These are phyloP conservation scores for Bubo bubo DNA, from an alignment of 2,113 vertebrate genomes.

Conservation along the genomic window DNA sequence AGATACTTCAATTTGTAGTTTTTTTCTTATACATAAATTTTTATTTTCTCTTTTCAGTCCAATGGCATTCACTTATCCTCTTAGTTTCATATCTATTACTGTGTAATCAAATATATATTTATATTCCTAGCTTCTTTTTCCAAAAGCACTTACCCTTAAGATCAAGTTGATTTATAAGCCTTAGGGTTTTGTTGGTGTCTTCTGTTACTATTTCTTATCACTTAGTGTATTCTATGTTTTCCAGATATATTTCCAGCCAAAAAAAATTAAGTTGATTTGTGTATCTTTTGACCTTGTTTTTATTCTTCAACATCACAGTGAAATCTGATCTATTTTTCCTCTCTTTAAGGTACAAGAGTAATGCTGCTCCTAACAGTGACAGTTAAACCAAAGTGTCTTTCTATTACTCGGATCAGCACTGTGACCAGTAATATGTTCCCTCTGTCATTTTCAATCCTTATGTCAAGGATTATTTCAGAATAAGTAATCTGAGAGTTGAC, in stretches of 20 bases:
- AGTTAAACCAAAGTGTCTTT: not conserved
- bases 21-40: not conserved
- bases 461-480: not conserved
- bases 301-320: not conserved
- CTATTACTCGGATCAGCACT: not conserved
- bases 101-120: not conserved
- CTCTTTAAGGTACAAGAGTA: not conserved
- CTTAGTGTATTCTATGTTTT: not conserved
- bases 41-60: not conserved
- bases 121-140: not conserved
- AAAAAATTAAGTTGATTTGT: not conserved
- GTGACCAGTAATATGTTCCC: not conserved
- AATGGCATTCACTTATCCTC: not conserved
- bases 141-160: not conserved
- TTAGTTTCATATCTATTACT: not conserved
- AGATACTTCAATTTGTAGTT: not conserved
- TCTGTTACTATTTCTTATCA: not conserved
- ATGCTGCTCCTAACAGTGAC: not conserved
- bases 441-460: not conserved
- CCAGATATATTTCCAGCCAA: not conserved
- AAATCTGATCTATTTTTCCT: not conserved
- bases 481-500: conserved; percentile 2
- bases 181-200: not conserved
- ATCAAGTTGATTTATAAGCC: not conserved
- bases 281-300: not conserved